Conservation (phyloP, 2,797 vertebrate species). For the Rhinatrema bivittatum region DNA sequence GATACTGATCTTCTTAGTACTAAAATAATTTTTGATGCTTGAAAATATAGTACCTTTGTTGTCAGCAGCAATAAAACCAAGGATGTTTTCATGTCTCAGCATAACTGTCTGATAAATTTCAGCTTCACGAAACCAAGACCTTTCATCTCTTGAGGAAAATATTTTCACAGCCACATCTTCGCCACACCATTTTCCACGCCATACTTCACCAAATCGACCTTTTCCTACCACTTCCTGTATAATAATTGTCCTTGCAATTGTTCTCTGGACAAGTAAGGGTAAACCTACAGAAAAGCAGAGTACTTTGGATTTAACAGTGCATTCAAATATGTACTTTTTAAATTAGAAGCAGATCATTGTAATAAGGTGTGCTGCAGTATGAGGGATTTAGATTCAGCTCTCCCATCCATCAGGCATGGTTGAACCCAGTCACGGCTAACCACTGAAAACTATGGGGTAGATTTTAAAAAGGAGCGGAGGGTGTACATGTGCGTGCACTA, state of each 20-base stretch:
- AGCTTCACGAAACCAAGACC: conserved; percentile 94
- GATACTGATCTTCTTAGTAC: not conserved
- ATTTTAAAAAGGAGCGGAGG: too few relatives aligned
- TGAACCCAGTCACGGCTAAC: too few relatives aligned
- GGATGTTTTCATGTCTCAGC: conserved; percentile 92
- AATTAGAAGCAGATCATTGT: too few relatives aligned
- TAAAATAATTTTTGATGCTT: not conserved
- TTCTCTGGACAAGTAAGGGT: conserved; percentile 88
- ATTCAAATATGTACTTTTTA: too few relatives aligned
- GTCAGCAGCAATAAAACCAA: conserved; percentile 94
- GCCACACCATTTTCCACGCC: conserved; percentile 89
- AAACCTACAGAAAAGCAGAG: conserved; percentile 58
- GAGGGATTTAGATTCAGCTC: too few relatives aligned
- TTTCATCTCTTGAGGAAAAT: conserved; percentile 90
- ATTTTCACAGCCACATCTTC: conserved; percentile 97
- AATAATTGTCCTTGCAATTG: conserved; percentile 90
- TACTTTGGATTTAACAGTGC: not conserved
- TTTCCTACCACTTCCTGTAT: conserved; percentile 92
- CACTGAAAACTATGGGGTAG: too few relatives aligned
- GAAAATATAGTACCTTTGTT: conserved; percentile 77
- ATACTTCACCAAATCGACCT: conserved; percentile 90
- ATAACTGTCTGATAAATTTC: conserved; percentile 96
- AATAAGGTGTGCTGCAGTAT: too few relatives aligned
- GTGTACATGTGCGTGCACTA: too few relatives aligned
- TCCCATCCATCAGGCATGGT: too few relatives aligned